Evolutionary conservation across 2,888 invertebrate genomes (phyloP), one percentile per base, ranked within the genome.

Genomic region (Syrphus vitripennis): DNA sequence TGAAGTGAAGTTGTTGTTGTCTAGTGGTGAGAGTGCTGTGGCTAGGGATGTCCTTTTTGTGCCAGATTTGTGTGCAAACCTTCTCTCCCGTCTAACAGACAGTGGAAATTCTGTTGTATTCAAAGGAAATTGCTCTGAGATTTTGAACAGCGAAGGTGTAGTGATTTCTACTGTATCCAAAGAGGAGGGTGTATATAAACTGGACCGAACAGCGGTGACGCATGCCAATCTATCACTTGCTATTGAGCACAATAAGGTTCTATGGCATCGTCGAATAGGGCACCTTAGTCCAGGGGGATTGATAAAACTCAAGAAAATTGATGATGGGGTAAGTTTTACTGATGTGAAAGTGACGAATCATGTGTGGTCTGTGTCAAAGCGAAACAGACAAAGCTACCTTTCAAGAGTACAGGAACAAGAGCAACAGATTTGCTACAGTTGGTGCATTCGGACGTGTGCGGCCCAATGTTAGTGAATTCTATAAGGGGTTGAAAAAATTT

Each of bases 401-500:
- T 74, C 12, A 74, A 74, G 26, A 48, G 34, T 19, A 50, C 16
- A 2, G 59, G 34, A 59, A 48, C 21, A 40, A 61, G 79, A 24
- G n/a, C n/a, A n/a, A n/a, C n/a, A n/a, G n/a, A n/a, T n/a, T n/a
- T n/a, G n/a, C n/a, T n/a, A n/a, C n/a, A n/a, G n/a, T n/a, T n/a
- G n/a, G n/a, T n/a, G 59, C 74, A 74, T 42, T 63, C 70, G n/a
- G 70, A 75, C 31, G 69, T 55, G 4, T 79, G 70, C 14, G 63
- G 79, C 0, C 63, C 74, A 2, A 75, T 75, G 45, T 50, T 37
- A 7, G 21, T 50, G 1, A 63, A 50, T 50, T 53, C 53, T 1
- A 37, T 88, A 3, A 90, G 90, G 5, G 90, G 90, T 12, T 83
- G 88, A 1, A 89, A 81, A 70, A 92, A 91, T 86, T 91, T 91